phyloP scores from a whole-genome alignment of 2,888 invertebrate genomes.

The Encarsia formosa region DNA sequence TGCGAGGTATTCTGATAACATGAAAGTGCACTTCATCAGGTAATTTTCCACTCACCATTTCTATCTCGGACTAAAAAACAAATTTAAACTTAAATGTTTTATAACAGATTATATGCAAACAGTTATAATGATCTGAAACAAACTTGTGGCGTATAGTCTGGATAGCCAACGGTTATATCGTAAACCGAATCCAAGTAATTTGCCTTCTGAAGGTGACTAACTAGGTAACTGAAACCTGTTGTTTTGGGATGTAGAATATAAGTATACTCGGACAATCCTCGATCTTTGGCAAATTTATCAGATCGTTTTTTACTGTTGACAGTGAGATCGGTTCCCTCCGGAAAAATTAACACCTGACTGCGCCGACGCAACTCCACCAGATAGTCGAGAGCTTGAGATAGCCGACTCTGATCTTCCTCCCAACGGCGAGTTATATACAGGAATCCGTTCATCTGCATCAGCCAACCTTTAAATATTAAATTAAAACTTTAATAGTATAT shows the following conservation, averaged over 20 bases:
- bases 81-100: too few relatives aligned
- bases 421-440: conserved; percentile 80
- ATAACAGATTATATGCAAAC: too few relatives aligned
- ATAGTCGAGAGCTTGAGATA: conserved; percentile 70
- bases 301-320: conserved; percentile 65
- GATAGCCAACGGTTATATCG: conserved; percentile 83
- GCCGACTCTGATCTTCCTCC: conserved; percentile 67
- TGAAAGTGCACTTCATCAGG: conserved; percentile 75
- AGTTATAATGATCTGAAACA: neutral
- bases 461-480: conserved; percentile 62
- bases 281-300: conserved; percentile 65
- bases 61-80: conserved; percentile 60
- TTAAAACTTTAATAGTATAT: too few relatives aligned
- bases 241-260: conserved; percentile 82
- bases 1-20: conserved; percentile 64
- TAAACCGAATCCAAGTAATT: conserved; percentile 72
- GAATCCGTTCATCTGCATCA: conserved; percentile 84
- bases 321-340: conserved; percentile 85
- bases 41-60: conserved; percentile 65
- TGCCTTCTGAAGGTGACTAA: conserved; percentile 56
- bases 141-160: conserved; percentile 60
- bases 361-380: conserved; percentile 64
- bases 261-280: conserved; percentile 67
- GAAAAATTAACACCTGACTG: conserved; percentile 75
- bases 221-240: conserved; percentile 70